phyloP scores from a whole-genome alignment of 1,140 invertebrate species.

The Dinothrombium tinctorium region DNA sequence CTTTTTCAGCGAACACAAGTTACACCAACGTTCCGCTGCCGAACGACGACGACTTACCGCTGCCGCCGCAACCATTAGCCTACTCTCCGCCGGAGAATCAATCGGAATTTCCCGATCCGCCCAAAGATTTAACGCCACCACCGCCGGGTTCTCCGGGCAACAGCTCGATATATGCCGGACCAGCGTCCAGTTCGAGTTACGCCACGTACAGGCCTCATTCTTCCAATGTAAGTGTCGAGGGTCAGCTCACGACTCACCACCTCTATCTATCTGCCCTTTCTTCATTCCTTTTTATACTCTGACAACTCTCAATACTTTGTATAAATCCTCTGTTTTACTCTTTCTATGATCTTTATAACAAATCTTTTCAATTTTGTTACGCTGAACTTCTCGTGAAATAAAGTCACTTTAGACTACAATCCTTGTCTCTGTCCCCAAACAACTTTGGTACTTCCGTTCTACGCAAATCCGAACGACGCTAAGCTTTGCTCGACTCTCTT shows the following conservation, averaged over 20 bases:
- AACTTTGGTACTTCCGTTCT: no score
- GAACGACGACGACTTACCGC: slow-evolving; percentile 1
- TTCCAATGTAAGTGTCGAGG: neutral
- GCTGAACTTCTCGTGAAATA: no score
- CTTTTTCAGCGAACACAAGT: no score
- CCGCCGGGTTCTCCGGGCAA: neutral
- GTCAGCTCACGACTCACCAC: neutral
- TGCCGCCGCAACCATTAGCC: neutral
- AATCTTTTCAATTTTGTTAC: no score
- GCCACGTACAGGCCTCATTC: no score
- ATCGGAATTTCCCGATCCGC: neutral
- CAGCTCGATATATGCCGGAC: neutral
- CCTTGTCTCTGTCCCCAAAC: no score
- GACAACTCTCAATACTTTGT: neutral
- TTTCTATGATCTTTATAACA: neutral
- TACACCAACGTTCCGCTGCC: neutral
- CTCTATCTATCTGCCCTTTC: neutral
- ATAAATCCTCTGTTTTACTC: neutral
- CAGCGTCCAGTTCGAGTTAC: no score
- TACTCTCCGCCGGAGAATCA: neutral
- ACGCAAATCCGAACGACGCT: no score
- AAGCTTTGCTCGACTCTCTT: no score
- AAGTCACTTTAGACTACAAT: no score
- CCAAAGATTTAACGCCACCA: neutral
- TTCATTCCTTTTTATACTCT: neutral